phyloP scores from a whole-genome alignment of 2,888 invertebrate genomes.

The Stegophylla sp. region DNA sequence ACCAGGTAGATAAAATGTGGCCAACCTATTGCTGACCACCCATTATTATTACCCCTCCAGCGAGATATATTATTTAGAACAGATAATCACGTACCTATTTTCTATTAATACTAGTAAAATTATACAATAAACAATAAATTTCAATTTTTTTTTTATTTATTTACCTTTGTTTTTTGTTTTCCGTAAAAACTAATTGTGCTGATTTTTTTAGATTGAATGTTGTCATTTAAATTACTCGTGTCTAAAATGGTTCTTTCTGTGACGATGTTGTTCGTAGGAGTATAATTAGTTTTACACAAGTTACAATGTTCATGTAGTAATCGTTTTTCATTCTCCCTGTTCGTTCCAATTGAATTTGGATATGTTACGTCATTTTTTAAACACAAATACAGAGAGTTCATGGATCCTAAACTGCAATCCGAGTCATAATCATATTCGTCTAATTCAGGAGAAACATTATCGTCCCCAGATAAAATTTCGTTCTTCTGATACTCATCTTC shows the following conservation, averaged over 20 bases:
- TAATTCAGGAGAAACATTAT: background rate
- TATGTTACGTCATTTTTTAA: background rate
- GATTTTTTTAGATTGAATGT: background rate
- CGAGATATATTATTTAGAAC: too few relatives aligned
- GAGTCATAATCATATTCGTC: background rate
- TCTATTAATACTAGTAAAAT: too few relatives aligned
- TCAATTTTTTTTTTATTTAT: too few relatives aligned
- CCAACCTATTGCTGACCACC: too few relatives aligned
- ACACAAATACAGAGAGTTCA: background rate
- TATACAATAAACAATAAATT: too few relatives aligned
- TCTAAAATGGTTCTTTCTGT: background rate
- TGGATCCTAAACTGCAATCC: constrained; percentile 23
- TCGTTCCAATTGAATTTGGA: too few relatives aligned
- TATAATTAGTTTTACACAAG: background rate
- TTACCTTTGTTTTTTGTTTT: too few relatives aligned
- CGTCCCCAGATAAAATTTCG: background rate
- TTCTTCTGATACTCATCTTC: background rate
- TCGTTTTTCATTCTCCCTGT: background rate
- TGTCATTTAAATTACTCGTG: background rate
- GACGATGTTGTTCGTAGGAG: background rate
- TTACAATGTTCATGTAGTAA: background rate
- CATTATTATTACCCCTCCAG: too few relatives aligned
- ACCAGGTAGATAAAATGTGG: too few relatives aligned
- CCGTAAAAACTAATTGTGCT: background rate
- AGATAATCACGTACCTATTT: too few relatives aligned